Evolutionary conservation across 1,140 invertebrate species (phyloP), one percentile per base, ranked within the genome.

Genomic region (Euwallacea similis): DNA sequence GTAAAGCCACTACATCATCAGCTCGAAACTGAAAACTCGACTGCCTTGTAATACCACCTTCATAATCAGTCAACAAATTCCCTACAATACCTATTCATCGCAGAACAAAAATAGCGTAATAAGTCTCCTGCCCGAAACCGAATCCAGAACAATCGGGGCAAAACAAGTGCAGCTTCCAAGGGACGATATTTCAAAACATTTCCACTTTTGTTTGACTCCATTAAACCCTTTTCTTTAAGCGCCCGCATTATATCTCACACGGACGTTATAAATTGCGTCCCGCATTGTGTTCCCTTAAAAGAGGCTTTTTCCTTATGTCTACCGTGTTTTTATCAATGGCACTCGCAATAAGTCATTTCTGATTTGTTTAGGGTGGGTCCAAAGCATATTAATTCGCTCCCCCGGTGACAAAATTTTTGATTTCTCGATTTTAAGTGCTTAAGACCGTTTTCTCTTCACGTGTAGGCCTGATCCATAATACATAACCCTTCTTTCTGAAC

Each of bases 201-300:
- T 66, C 69, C 10, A 71, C 69, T 71, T 71, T 71, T 71, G 69
- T 71, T 71, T 71, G 69, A 71, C 69, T 71, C 69, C 69, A 71
- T 71, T 71, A 71, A 71, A 71, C 63, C 69, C 69, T 71, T 71
- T 71, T 66, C 69, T 71, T 71, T 71, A 71, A 71, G 61, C 69
- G 41, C 63, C 47, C 60, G 69, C 61, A 55, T 71, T 71, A 71
- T 61, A 71, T 71, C 69, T 71, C 69, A 71, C 69, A 71, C 69
- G 69, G 69, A 64, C 69, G 50, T 71, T 62, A 71, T 71, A 71
- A 71, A 71, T 71, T 71, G 63, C 58, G 53, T 47, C 61, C 63
- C 54, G 53, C 60, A 71, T 71, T 71, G 69, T 71, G 69, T 59
- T 55, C 11, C 61, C 42, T 33, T 70, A 70, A 70, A 64, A 64